phyloP scores from a whole-genome alignment of 2,888 invertebrate genomes.

The Stenolophus ochropezus region DNA sequence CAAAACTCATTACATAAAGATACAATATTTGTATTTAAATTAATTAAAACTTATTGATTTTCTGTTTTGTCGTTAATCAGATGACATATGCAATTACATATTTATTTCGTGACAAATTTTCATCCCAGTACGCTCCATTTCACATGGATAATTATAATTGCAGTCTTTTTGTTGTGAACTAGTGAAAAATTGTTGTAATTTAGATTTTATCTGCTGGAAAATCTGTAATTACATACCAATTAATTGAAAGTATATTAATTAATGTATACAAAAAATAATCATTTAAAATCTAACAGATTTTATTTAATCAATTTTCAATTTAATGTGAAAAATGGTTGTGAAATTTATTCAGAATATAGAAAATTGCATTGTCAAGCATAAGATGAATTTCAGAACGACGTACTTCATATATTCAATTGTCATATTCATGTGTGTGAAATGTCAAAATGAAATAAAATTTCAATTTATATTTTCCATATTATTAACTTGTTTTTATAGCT shows the following conservation, averaged over 20 bases:
- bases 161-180: too few relatives aligned
- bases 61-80: background rate
- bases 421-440: background rate
- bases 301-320: too few relatives aligned
- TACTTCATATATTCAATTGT: background rate
- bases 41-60: conserved; percentile 17
- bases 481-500: too few relatives aligned
- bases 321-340: too few relatives aligned
- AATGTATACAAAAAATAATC: too few relatives aligned
- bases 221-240: background rate
- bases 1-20: conserved; percentile 3
- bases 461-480: background rate
- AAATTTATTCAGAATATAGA: background rate
- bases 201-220: background rate
- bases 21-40: conserved; percentile 18
- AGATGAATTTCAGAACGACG: background rate
- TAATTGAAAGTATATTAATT: too few relatives aligned
- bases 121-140: background rate
- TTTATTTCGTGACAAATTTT: conserved; percentile 13
- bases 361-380: background rate
- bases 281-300: too few relatives aligned
- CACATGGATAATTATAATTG: too few relatives aligned
- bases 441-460: background rate
- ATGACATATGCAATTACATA: conserved; percentile 14
- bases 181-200: too few relatives aligned